Percentiles rank a stretch among this genome's conserved stretches.
Evolutionary conservation across 2,888 invertebrate genomes (phyloP).

Genomic region (Dasypolia templi): DNA sequence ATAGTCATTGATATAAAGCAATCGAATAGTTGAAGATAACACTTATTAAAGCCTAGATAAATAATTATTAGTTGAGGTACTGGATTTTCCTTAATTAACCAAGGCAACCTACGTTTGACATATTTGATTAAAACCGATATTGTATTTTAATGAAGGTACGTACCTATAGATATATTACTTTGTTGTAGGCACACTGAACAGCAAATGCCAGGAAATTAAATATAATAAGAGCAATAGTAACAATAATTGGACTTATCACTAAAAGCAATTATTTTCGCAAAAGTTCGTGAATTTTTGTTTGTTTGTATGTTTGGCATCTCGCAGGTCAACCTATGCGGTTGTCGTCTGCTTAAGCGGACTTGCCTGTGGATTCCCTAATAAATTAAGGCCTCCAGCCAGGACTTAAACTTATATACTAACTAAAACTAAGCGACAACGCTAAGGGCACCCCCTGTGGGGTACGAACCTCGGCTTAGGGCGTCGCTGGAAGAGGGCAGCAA

Average conservation of each 20-base stretch:
- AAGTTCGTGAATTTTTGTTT: no score
- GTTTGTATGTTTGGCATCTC: no score
- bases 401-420: no score
- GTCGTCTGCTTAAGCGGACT: no score
- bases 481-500: no score
- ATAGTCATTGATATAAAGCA: slow-evolving; percentile 3
- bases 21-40: slow-evolving; percentile 22
- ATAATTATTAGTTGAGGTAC: neutral
- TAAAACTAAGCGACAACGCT: no score
- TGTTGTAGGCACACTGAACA: neutral
- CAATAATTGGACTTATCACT: neutral
- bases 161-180: neutral
- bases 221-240: neutral
- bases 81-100: neutral
- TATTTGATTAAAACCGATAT: slow-evolving; percentile 4
- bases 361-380: no score
- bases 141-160: neutral
- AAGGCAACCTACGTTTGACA: neutral
- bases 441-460: no score
- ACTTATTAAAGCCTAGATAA: neutral
- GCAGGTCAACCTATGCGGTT: no score
- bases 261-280: neutral
- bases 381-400: no score
- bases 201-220: neutral
- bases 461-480: no score